Evolutionary conservation across 2,113 vertebrate genomes (phyloP).

Genomic region (Lynx canadensis): DNA sequence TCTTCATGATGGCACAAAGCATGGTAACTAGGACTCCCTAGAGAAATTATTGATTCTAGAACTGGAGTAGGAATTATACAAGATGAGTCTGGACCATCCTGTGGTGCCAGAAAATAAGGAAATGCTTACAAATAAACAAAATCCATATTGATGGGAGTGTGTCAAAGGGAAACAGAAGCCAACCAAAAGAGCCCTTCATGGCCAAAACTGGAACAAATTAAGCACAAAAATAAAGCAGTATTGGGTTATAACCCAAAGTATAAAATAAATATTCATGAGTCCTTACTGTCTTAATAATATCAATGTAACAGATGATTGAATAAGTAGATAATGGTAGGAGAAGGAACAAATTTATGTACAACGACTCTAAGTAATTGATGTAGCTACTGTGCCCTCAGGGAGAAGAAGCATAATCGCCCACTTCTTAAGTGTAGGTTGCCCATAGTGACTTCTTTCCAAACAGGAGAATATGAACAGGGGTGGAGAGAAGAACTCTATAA

Average conservation of each 20-base stretch:
- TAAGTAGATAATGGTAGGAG: not conserved
- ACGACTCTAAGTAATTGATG: not conserved
- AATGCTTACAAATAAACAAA: slow-evolving; percentile 22
- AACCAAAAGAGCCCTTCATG: not conserved
- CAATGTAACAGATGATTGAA: not conserved
- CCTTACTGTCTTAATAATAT: not conserved
- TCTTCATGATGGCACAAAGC: slow-evolving; percentile 22
- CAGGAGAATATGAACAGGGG: not conserved
- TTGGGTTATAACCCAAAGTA: not conserved
- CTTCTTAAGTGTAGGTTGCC: not conserved
- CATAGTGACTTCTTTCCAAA: not conserved
- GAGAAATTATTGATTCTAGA: slow-evolving; percentile 5
- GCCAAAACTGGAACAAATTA: not conserved
- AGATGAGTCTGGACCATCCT: not conserved
- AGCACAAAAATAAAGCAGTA: not conserved
- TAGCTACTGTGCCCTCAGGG: not conserved
- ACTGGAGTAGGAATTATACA: not conserved
- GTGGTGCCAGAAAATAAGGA: not conserved
- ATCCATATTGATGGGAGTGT: not conserved
- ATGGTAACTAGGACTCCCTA: not conserved
- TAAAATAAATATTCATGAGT: not conserved
- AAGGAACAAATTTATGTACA: not conserved
- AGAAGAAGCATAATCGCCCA: not conserved
- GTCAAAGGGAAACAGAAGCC: not conserved
- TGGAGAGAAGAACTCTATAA: not conserved